Percentiles rank a stretch among this genome's conserved stretches.
phyloP scores from a whole-genome alignment of 2,113 vertebrate genomes.

The Cnemophilus loriae region DNA sequence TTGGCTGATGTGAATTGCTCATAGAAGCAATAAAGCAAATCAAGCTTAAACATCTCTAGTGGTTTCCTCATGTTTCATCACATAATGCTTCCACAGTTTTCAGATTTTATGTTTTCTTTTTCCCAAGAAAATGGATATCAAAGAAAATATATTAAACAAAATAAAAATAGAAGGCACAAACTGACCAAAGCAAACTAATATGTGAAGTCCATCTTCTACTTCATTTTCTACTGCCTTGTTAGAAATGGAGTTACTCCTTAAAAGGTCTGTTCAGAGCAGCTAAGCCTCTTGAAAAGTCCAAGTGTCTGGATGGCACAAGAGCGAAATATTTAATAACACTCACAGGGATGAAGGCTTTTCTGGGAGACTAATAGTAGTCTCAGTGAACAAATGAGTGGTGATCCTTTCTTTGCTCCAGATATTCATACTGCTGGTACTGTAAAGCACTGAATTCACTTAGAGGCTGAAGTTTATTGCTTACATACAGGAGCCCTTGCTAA shows the following conservation, averaged over 20 bases:
- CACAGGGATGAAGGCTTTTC: background rate
- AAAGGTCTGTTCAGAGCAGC: background rate
- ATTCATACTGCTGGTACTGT: background rate
- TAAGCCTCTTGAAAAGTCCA: background rate
- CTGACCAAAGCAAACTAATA: background rate
- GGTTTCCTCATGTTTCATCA: fast-evolving
- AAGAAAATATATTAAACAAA: background rate
- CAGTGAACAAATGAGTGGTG: background rate
- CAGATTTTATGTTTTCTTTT: background rate
- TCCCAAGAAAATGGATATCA: background rate
- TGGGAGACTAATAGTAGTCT: background rate
- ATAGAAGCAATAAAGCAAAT: background rate
- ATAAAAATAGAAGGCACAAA: background rate
- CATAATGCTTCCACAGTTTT: background rate
- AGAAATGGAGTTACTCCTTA: background rate
- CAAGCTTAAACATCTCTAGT: background rate
- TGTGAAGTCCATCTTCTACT: background rate
- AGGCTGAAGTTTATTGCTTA: background rate
- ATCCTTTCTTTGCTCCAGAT: background rate
- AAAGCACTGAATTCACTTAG: background rate
- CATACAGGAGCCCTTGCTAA: background rate
- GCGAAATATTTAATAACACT: background rate
- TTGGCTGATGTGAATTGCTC: background rate
- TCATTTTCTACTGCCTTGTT: background rate
- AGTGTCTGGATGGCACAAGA: background rate